These are phyloP conservation scores for Aproaerema taeniolella DNA, from an alignment of 2,888 invertebrate genomes.

Conservation along the genomic window DNA sequence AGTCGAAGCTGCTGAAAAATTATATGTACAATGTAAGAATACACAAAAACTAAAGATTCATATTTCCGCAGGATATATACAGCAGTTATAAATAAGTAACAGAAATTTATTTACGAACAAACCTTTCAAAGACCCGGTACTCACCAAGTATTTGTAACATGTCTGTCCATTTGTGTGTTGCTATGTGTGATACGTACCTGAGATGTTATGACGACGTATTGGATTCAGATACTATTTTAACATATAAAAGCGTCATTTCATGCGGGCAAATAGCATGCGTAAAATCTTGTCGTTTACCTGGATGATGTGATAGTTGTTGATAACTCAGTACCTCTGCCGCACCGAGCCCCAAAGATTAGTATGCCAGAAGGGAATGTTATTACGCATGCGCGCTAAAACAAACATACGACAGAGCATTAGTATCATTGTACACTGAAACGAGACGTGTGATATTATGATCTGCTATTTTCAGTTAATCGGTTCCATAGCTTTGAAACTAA, in stretches of 20 bases:
- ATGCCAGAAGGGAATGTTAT: slow-evolving; percentile 78
- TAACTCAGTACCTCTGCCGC: slow-evolving; percentile 49
- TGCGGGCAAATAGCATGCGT: slow-evolving; percentile 38
- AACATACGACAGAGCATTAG: slow-evolving; percentile 72
- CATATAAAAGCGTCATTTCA: slow-evolving; percentile 31
- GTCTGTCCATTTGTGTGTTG: too few species aligned
- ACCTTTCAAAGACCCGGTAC: too few species aligned
- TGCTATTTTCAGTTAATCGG: slow-evolving; percentile 35
- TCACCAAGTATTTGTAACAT: too few species aligned
- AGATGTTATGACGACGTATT: too few species aligned
- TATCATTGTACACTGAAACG: slow-evolving; percentile 41
- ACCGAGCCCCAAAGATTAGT: slow-evolving; percentile 69
- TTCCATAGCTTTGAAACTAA: too few species aligned
- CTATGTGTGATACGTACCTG: too few species aligned
- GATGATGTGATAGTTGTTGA: slow-evolving; percentile 41
- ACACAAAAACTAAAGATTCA: too few species aligned
- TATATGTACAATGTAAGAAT: slow-evolving; percentile 35
- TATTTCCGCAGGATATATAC: too few species aligned
- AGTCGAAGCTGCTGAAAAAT: slow-evolving; percentile 1
- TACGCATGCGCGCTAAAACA: slow-evolving; percentile 78
- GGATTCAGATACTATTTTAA: too few species aligned
- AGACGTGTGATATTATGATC: slow-evolving; percentile 25
- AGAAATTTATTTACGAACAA: slow-evolving; percentile 27
- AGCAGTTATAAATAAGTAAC: slow-evolving; percentile 56
- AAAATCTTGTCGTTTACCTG: slow-evolving; percentile 48